Evolutionary conservation across 2,113 vertebrate species (phyloP), one percentile per base, ranked within the genome.

Genomic region (Takifugu bimaculatus): DNA sequence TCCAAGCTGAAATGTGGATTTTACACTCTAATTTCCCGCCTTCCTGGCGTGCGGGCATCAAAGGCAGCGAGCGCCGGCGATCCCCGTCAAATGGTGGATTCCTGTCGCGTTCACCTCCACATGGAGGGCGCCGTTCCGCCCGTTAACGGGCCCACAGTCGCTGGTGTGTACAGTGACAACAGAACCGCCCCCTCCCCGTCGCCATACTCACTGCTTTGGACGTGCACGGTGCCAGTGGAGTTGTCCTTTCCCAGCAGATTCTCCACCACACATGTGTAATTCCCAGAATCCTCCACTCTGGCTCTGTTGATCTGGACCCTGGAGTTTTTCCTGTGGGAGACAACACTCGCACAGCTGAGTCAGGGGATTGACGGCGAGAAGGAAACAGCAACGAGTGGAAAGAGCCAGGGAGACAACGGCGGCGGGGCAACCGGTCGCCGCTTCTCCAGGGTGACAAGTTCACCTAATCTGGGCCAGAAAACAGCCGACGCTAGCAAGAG

Each of bases 211-310:
- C 96, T 92, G 85, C 93, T 96, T 94, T 92, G 94, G 91, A 98
- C 94, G 58, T 93, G 92, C 62, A 98, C 93, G 68, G 87, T 94
- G 88, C 94, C 94, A 66, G 93, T 93, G 85, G 89, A 91, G 45
- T 92, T 92, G 87, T 94, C 93, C 84, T 90, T 95, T 78, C 96
- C 96, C 88, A 93, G 88, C 70, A 77, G 51, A 86, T 98, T 98
- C 90, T 97, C 93, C 14, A 94, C 95, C 90, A 98, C 95, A 60
- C 96, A 98, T 77, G 93, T 94, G 74, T 98, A 98, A 89, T 98
- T 96, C 84, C 96, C 96, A 86, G 95, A 94, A 61, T 98, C 94
- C 85, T 94, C 93, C 74, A 93, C 84, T 89, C 93, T 94, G 87
- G 95, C 94, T 85, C 86, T 93, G 90, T 80, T 94, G 92, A 98